Conservation (phyloP, 2,113 vertebrate species). For the Spizaetus ornatus region DNA sequence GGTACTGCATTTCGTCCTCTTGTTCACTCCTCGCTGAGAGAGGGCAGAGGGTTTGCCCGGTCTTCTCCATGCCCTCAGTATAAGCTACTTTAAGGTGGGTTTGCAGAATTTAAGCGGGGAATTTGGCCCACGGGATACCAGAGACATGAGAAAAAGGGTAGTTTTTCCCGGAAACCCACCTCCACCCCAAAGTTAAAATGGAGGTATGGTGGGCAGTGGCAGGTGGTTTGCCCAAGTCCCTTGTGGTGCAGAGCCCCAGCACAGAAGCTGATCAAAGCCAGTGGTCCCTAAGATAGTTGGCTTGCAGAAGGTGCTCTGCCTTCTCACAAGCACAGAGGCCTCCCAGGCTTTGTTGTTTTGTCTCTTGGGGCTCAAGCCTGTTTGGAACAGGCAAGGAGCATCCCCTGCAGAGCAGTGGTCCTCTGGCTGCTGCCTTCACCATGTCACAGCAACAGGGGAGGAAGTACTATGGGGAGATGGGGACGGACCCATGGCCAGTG, state of each 20-base stretch:
- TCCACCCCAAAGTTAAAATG: neutral
- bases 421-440: neutral
- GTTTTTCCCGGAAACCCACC: neutral
- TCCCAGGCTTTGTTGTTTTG: neutral
- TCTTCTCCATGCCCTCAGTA: neutral
- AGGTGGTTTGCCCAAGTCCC: neutral
- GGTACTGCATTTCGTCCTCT: neutral
- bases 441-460: neutral
- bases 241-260: neutral
- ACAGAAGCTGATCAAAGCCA: neutral
- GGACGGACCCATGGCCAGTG: fast-evolving
- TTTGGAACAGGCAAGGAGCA: neutral
- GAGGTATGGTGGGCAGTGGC: neutral
- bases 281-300: neutral
- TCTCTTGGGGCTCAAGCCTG: neutral
- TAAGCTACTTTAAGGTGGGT: neutral
- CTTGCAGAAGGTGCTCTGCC: neutral
- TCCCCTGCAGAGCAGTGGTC: neutral
- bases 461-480: neutral
- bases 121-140: neutral
- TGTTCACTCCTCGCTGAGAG: neutral
- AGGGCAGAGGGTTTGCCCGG: too few relatives aligned
- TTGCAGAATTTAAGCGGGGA: neutral
- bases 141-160: neutral
- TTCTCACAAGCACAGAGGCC: neutral